phyloP scores from a whole-genome alignment of 2,888 invertebrate genomes.

The Orthonychiurus folsomi region DNA sequence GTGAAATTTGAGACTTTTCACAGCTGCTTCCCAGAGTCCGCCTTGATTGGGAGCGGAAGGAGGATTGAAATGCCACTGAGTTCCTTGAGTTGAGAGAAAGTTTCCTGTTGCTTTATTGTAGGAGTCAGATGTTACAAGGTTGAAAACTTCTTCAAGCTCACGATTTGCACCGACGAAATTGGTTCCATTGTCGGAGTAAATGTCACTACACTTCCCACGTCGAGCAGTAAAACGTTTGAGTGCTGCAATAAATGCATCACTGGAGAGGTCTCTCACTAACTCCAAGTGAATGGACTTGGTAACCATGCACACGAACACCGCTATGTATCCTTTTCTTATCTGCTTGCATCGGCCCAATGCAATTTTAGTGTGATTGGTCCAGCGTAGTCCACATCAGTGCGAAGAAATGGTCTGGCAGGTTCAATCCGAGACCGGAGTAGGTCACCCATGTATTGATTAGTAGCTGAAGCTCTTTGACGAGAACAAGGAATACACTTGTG shows the following conservation, averaged over 20 bases:
- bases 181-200: conserved; percentile 25
- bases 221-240: conserved; percentile 16
- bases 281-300: conserved; percentile 24
- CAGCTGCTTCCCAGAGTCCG: conserved; percentile 30
- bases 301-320: conserved; percentile 18
- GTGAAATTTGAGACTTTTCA: conserved; percentile 27
- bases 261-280: conserved; percentile 19
- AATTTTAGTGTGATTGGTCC: conserved; percentile 40
- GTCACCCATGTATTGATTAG: conserved; percentile 42
- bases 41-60: conserved; percentile 23
- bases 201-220: conserved; percentile 11
- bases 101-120: too few relatives aligned
- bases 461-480: too few relatives aligned
- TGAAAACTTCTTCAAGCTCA: conserved; percentile 12
- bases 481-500: too few relatives aligned
- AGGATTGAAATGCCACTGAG: conserved; percentile 35
- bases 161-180: conserved; percentile 27
- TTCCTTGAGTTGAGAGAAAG: conserved; percentile 17
- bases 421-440: conserved; percentile 41
- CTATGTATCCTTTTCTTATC: conserved; percentile 14
- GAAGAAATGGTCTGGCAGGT: conserved; percentile 39
- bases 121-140: neutral
- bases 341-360: neutral
- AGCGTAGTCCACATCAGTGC: conserved; percentile 41
- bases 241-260: conserved; percentile 19